Percentiles rank a stretch among this genome's conserved stretches.
These are phyloP conservation scores for Callionymus lyra DNA, from an alignment of 2,113 vertebrate genomes.

Conservation along the genomic window DNA sequence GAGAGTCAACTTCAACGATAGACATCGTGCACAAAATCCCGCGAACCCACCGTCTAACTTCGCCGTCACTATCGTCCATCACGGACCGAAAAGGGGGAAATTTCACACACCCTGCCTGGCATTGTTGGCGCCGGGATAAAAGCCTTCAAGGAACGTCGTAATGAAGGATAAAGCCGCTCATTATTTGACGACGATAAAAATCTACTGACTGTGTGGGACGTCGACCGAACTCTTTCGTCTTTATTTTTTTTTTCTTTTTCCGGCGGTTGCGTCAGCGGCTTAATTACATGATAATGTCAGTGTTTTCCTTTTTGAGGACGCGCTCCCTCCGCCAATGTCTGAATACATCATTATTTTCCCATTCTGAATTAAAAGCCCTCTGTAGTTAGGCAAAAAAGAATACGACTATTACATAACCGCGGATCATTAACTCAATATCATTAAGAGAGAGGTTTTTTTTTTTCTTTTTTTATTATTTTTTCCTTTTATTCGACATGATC, in stretches of 20 bases:
- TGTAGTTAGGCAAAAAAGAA: constrained; percentile 29
- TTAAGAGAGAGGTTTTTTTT: too few relatives aligned
- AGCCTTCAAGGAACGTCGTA: neutral
- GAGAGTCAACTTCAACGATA: too few relatives aligned
- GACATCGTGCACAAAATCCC: too few relatives aligned
- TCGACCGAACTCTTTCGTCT: neutral
- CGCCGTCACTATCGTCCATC: too few relatives aligned
- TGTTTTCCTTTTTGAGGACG: constrained; percentile 25
- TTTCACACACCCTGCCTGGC: too few relatives aligned
- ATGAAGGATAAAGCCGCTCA: constrained; percentile 1
- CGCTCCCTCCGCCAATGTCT: constrained; percentile 20
- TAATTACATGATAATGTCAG: constrained; percentile 19
- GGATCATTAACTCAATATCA: constrained; percentile 52
- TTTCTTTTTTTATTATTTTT: too few relatives aligned
- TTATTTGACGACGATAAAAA: neutral
- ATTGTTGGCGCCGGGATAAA: neutral
- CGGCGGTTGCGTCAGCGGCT: constrained; percentile 5
- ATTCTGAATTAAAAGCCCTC: constrained; percentile 43
- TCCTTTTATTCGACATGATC: constrained; percentile 28
- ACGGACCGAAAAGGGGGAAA: too few relatives aligned
- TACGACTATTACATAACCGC: constrained; percentile 36
- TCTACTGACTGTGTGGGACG: neutral
- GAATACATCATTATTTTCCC: constrained; percentile 31
- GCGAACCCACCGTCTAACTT: too few relatives aligned
- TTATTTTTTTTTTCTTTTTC: constrained; percentile 9